Evolutionary conservation across 1,140 invertebrate species (phyloP).

Genomic region (Pseudomyrmex sp.): DNA sequence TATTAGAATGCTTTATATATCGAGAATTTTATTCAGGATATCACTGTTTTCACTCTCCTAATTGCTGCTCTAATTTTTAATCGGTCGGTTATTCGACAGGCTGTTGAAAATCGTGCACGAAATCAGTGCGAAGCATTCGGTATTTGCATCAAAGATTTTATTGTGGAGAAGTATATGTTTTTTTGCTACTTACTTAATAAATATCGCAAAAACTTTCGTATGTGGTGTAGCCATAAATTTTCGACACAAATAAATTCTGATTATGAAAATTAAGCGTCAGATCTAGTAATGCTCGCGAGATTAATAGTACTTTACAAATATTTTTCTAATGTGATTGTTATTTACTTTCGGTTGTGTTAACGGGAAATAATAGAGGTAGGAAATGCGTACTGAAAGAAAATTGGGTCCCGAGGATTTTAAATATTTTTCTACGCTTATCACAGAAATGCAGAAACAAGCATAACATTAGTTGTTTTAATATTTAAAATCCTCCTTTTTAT

Average conservation of each 20-base stretch:
- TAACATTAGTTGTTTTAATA: not conserved
- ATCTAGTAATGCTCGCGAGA: not conserved
- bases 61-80: constrained; percentile 26
- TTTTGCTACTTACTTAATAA: constrained; percentile 48
- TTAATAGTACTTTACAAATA: constrained; percentile 45
- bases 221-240: constrained; percentile 18
- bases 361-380: constrained; percentile 20
- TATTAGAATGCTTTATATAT: constrained; percentile 3
- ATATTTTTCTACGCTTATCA: constrained; percentile 35
- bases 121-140: constrained; percentile 29
- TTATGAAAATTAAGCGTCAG: constrained; percentile 4
- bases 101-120: constrained; percentile 36
- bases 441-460: constrained; percentile 22
- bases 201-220: constrained; percentile 17
- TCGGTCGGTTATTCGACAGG: constrained; percentile 30
- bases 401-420: not conserved
- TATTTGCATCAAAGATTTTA: constrained; percentile 52
- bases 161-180: constrained; percentile 26
- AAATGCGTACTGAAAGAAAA: constrained; percentile 13
- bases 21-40: constrained; percentile 13
- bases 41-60: not conserved
- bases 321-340: constrained; percentile 35
- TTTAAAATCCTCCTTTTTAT: not conserved
- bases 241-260: constrained; percentile 11
- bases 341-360: constrained; percentile 24